Base-by-base conservation (phyloP, 2,113 vertebrate genomes). In the Urocolius indicus region DNA sequence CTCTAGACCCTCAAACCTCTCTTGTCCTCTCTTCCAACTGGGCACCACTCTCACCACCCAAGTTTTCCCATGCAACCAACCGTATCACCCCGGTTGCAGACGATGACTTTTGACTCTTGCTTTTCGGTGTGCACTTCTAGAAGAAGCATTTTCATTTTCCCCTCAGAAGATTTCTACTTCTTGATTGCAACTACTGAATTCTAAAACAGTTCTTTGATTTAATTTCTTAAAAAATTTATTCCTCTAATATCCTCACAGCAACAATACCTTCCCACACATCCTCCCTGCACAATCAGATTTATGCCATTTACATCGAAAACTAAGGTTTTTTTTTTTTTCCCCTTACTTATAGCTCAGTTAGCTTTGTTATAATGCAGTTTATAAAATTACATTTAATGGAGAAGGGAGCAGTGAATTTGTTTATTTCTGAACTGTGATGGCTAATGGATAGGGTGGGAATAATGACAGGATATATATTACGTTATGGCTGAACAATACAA, bases 341-440 rank as follows among this genome's bases (percentile, higher is more conserved):
- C 65, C 76, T 92, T 92, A 90, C 93, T 92, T 88, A 88, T 82
- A 90, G 94, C 61, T 95, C 95, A 63, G 81, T 93, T 96, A 94
- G 88, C 69, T 94, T 91, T 94, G 90, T 95, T 94, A 94, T 90
- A 97, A 93, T 80, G 92, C 89, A 93, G 94, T 88, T 95, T 95
- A 93, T 80, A 89, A 95, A 97, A 97, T 96, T 95, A 94, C 88
- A 95, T 90, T 96, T 94, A 96, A 96, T 96, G 95, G 92, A 94
- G 96, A 95, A 84, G 80, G 52, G 85, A 93, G 80, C 67, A 79
- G 94, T 76, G 80, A 95, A 94, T 95, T 96, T 94, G 96, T 97
- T 97, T 96, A 96, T 94, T 97, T 95, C 96, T 95, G 94, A 96
- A 90, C 92, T 81, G 66, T 65, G 80, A 95, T 94, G 90, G 93